phyloP scores from a whole-genome alignment of 2,113 vertebrate species.

The Callopanchax toddi region DNA sequence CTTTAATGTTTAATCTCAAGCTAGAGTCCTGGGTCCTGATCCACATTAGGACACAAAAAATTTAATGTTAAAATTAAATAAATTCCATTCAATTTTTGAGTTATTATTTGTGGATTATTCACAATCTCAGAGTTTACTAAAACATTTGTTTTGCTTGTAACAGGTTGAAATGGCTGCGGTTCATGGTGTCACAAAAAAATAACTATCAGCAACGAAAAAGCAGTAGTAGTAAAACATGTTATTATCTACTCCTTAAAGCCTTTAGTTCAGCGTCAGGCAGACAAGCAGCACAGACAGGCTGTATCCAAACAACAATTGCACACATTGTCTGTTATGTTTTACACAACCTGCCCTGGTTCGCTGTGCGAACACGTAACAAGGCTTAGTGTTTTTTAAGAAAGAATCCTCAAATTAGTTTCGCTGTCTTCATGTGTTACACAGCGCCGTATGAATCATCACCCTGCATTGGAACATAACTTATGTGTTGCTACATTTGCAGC shows the following conservation, averaged over 20 bases:
- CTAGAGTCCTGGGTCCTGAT: too few relatives aligned
- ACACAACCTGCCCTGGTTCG: background rate
- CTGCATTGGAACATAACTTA: conserved; percentile 5
- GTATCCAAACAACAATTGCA: too few relatives aligned
- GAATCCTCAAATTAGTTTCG: background rate
- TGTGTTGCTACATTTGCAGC: conserved; percentile 1
- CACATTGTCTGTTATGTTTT: background rate
- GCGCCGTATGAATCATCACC: background rate
- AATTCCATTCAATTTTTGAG: too few relatives aligned
- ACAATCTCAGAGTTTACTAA: too few relatives aligned
- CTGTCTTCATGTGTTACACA: background rate
- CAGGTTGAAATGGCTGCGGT: too few relatives aligned
- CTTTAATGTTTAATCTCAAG: too few relatives aligned
- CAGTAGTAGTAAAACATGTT: background rate
- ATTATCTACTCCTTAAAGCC: background rate
- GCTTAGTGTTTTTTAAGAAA: background rate
- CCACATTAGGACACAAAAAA: too few relatives aligned
- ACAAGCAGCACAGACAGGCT: background rate
- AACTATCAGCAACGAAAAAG: background rate
- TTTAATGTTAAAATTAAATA: too few relatives aligned
- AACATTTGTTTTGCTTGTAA: too few relatives aligned
- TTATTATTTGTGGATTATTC: too few relatives aligned
- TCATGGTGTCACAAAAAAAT: background rate
- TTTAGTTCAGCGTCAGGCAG: background rate
- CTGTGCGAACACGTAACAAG: background rate